phyloP scores from a whole-genome alignment of 2,113 vertebrate genomes.

The Tachuris rubrigastra region DNA sequence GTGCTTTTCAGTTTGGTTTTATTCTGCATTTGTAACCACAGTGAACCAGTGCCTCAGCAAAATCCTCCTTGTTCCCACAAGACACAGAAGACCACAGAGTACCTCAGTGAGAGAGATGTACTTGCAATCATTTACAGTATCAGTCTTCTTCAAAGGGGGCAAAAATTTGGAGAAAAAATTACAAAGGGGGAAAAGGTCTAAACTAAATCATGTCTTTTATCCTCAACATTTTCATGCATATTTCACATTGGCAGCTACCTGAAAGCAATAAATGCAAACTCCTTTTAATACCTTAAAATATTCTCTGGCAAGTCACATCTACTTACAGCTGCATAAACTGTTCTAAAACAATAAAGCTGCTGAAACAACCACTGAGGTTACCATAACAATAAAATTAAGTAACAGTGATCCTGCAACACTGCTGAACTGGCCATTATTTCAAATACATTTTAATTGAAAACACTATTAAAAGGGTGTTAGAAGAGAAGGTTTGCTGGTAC shows the following conservation, averaged over 20 bases:
- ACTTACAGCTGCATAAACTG: neutral
- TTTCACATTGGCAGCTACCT: neutral
- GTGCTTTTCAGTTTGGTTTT: neutral
- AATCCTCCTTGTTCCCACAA: neutral
- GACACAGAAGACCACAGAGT: neutral
- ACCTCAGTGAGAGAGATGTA: neutral
- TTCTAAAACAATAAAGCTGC: neutral
- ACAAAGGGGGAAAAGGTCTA: neutral
- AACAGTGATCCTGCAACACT: neutral
- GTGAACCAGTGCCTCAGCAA: neutral
- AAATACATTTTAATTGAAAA: conserved; percentile 7
- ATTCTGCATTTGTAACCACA: neutral
- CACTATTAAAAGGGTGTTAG: neutral
- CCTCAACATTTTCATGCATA: neutral
- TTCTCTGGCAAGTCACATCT: conserved; percentile 10
- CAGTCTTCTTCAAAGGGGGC: neutral
- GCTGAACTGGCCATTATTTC: neutral
- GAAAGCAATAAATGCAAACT: neutral
- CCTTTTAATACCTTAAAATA: conserved; percentile 33
- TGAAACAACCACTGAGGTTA: neutral
- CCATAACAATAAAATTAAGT: neutral
- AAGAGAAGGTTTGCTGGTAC: neutral
- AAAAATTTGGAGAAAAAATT: neutral
- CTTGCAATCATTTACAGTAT: neutral
- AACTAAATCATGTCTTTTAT: neutral